Evolutionary conservation across 1,140 invertebrate species (phyloP).

Genomic region (Mercenaria mercenaria): DNA sequence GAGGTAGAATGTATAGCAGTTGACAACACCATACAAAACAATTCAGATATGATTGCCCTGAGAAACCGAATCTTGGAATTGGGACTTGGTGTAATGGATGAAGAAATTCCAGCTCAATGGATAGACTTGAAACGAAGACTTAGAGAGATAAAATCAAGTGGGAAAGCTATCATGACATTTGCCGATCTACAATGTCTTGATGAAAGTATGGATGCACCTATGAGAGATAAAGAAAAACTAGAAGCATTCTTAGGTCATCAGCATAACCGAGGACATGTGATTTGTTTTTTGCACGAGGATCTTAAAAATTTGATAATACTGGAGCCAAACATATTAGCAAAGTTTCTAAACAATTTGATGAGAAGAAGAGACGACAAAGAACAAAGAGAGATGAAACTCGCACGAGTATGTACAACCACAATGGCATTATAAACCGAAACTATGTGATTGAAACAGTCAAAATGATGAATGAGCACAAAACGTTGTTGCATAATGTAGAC

Average conservation of each 20-base stretch:
- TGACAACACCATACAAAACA: neutral
- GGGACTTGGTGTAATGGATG: conserved; percentile 33
- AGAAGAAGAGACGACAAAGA: neutral
- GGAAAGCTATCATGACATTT: conserved; percentile 19
- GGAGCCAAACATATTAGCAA: neutral
- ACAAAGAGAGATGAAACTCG: neutral
- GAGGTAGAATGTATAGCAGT: conserved; percentile 28
- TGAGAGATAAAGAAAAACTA: conserved; percentile 7
- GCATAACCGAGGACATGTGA: conserved; percentile 3
- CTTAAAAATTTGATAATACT: conserved; percentile 16
- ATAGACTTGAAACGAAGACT: conserved; percentile 7
- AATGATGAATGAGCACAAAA: neutral
- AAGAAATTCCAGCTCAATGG: conserved; percentile 36
- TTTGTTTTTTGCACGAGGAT: neutral
- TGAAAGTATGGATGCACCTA: conserved; percentile 2
- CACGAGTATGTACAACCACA: neutral
- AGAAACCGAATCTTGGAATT: conserved; percentile 24
- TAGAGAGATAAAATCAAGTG: neutral
- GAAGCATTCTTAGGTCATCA: conserved; percentile 28
- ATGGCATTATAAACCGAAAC: neutral
- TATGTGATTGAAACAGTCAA: neutral
- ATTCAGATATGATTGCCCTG: neutral
- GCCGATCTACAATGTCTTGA: neutral
- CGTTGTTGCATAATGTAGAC: neutral
- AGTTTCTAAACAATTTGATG: conserved; percentile 14